phyloP scores from a whole-genome alignment of 1,140 invertebrate species.

The Polypedilum pembai region DNA sequence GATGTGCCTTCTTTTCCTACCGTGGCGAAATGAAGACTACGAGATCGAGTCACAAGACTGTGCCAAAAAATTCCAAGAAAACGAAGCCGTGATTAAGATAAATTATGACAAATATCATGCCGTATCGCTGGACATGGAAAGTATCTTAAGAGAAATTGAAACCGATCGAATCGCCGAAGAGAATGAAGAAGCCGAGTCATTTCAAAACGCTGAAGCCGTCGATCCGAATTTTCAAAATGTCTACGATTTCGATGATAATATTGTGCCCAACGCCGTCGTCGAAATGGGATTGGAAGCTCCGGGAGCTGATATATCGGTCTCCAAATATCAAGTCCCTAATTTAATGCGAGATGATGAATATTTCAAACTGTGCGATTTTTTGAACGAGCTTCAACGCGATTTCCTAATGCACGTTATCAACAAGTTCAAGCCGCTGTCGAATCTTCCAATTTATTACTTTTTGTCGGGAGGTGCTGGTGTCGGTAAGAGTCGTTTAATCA shows the following conservation, averaged over 20 bases:
- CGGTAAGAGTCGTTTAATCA: background rate
- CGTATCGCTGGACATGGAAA: no score
- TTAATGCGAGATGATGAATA: background rate
- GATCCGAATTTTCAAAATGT: background rate
- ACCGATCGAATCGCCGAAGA: background rate
- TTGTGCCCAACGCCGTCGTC: background rate
- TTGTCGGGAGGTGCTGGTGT: background rate
- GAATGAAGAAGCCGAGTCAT: background rate
- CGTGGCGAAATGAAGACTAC: no score
- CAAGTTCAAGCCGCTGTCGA: background rate
- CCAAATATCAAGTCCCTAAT: background rate
- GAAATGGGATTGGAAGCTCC: background rate
- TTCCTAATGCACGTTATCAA: background rate
- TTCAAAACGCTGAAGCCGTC: background rate
- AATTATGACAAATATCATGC: no score
- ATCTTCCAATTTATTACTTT: background rate
- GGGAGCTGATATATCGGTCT: background rate
- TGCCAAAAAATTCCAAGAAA: no score
- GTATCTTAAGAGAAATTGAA: no score
- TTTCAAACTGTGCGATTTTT: background rate
- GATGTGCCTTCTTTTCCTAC: no score
- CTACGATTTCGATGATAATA: background rate
- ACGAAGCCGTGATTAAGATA: no score
- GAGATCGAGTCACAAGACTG: no score
- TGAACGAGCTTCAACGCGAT: background rate